Evolutionary conservation across 2,797 vertebrate species (phyloP).

Genomic region (Octomys mimax): DNA sequence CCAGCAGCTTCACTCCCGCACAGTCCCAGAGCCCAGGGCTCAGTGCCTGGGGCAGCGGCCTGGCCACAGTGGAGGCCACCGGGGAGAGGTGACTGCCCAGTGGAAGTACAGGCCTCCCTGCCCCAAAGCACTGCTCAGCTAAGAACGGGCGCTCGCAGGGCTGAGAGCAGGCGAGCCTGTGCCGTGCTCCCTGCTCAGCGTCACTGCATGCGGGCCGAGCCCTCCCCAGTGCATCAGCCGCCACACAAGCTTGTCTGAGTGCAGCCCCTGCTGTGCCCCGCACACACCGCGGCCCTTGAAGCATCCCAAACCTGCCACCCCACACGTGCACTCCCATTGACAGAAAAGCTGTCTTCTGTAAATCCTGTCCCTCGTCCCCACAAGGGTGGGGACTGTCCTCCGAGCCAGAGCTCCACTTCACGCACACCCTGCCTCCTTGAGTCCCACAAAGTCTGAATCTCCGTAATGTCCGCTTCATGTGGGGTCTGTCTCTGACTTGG

Average conservation of each 20-base stretch:
- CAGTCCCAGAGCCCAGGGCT: rapidly evolving
- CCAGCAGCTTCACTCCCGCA: rapidly evolving
- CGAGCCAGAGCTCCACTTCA: neutral
- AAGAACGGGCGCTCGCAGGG: neutral
- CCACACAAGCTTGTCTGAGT: neutral
- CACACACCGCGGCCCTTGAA: neutral
- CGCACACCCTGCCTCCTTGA: neutral
- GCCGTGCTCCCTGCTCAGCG: neutral
- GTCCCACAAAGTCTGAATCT: neutral
- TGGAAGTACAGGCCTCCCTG: neutral
- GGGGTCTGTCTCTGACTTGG: neutral
- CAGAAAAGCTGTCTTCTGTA: neutral
- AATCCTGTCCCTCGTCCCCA: neutral
- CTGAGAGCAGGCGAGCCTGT: neutral
- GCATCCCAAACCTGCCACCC: neutral
- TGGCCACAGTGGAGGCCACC: rapidly evolving
- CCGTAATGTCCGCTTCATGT: neutral
- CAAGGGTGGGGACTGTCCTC: neutral
- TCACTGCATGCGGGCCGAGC: rapidly evolving
- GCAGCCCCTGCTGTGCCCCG: neutral
- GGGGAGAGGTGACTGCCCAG: rapidly evolving
- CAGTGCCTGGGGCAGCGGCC: rapidly evolving
- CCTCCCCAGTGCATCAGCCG: neutral
- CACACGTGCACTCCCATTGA: neutral
- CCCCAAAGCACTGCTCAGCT: neutral